phyloP scores from a whole-genome alignment of 2,113 vertebrate species.

The Petromus typicus region DNA sequence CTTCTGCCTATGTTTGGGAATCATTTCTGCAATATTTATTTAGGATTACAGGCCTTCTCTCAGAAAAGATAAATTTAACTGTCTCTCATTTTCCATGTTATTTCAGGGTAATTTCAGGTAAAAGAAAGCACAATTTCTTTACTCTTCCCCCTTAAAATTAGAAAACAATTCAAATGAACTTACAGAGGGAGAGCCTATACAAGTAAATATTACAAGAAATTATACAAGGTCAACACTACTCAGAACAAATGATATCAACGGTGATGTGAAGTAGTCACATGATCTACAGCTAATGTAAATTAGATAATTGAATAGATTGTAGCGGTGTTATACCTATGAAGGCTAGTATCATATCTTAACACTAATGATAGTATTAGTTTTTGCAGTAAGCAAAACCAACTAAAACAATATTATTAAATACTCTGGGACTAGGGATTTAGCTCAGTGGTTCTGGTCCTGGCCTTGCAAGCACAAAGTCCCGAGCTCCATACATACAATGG shows the following conservation, averaged over 20 bases:
- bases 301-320: background rate
- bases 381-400: background rate
- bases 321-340: background rate
- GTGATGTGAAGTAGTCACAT: background rate
- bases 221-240: constrained; percentile 33
- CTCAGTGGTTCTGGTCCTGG: too few relatives aligned
- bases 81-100: constrained; percentile 13
- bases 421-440: too few relatives aligned
- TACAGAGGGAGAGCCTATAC: background rate
- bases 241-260: constrained; percentile 20
- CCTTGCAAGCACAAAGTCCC: too few relatives aligned
- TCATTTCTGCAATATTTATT: constrained; percentile 50
- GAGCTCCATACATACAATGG: too few relatives aligned
- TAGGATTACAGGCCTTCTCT: background rate
- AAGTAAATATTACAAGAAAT: background rate
- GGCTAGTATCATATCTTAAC: constrained; percentile 19
- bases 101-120: constrained; percentile 31
- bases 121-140: background rate
- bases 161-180: constrained; percentile 38
- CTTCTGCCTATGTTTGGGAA: background rate
- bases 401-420: constrained; percentile 34
- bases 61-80: background rate
- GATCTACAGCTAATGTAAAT: background rate
- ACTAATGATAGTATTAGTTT: background rate
- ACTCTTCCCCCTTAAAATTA: constrained; percentile 20